A percentile compares a stretch with the other conserved stretches of the same genome.
Evolutionary conservation across 2,113 vertebrate genomes (phyloP).

Genomic region (Corydoras sp.): DNA sequence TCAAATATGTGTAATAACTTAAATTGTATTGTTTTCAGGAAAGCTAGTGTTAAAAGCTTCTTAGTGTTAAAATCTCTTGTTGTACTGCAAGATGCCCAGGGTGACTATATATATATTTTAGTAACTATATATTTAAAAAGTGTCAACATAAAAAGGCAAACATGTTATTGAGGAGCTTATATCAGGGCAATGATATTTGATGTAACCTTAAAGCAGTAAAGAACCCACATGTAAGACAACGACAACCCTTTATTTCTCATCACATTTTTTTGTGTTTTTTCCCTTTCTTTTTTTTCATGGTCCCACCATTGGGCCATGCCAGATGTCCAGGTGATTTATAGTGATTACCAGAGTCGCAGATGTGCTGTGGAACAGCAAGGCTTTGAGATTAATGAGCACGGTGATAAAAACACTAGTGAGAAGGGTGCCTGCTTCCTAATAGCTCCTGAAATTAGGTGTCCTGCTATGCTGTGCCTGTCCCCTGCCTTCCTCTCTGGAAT

Average conservation of each 20-base stretch:
- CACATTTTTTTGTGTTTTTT: slow-evolving; percentile 32
- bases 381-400: slow-evolving; percentile 59
- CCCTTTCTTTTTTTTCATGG: slow-evolving; percentile 33
- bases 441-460: slow-evolving; percentile 53
- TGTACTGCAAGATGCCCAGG: too few species aligned
- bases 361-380: slow-evolving; percentile 47
- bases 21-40: too few species aligned
- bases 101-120: too few species aligned
- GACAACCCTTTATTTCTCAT: background rate
- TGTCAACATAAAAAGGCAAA: too few species aligned
- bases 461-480: slow-evolving; percentile 36
- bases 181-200: background rate
- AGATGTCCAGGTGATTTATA: slow-evolving; percentile 62
- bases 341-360: slow-evolving; percentile 56
- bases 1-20: too few species aligned
- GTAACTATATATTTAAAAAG: too few species aligned
- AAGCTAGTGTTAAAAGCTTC: too few species aligned
- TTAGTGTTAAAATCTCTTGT: too few species aligned
- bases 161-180: too few species aligned
- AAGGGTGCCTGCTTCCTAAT: slow-evolving; percentile 55
- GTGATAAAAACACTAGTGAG: slow-evolving; percentile 59
- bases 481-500: slow-evolving; percentile 46
- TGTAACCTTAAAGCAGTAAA: background rate
- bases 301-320: slow-evolving; percentile 46
- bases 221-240: background rate